Base-by-base conservation (phyloP, 2,888 invertebrate species). In the Scaptomyza caliginosa region DNA sequence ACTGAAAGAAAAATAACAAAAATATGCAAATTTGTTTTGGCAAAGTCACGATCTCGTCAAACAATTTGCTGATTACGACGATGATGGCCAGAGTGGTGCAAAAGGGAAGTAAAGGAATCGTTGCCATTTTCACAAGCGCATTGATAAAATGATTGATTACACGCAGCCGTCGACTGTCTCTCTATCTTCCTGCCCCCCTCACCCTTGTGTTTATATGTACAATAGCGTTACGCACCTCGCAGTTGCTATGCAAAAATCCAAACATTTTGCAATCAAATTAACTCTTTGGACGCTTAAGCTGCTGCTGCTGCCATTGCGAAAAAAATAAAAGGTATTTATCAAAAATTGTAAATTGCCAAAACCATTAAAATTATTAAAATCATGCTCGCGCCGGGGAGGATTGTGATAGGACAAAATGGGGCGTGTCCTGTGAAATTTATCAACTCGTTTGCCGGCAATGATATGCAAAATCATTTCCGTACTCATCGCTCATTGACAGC, bases 291-390 rank as follows among this genome's bases (percentile, higher is more conserved):
- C 68, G 76, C 74, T 76, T 86, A 77, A 77, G 81, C 86, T 62
- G 76, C 85, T 59, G 76, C 85, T 59, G 63, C 50, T 36, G 48
- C 49, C 19, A 52, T 34, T 45, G 38, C 28, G 24, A 5, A n/a
- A 52, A 57, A 76, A 77, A n/a, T n/a, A n/a, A 85, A 86, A 83
- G 28, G 54, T 85, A 86, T 82, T 87, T 87, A 87, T 87, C 86
- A 88, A 82, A 86, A 85, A 82, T 82, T 74, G 84, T 84, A 88
- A 88, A 86, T 87, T 84, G 85, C 79, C 79, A 76, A 83, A 87
- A 88, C 90, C 89, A 89, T 89, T 89, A 89, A 89, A 89, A 88
- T 89, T 89, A 90, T 89, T 89, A 89, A 88, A 89, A 89, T 89
- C 89, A 88, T 89, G 77, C 65, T 54, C 11, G 71, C 42, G 28